phyloP scores from a whole-genome alignment of 2,797 vertebrate genomes.

The Eremophila alpestris region DNA sequence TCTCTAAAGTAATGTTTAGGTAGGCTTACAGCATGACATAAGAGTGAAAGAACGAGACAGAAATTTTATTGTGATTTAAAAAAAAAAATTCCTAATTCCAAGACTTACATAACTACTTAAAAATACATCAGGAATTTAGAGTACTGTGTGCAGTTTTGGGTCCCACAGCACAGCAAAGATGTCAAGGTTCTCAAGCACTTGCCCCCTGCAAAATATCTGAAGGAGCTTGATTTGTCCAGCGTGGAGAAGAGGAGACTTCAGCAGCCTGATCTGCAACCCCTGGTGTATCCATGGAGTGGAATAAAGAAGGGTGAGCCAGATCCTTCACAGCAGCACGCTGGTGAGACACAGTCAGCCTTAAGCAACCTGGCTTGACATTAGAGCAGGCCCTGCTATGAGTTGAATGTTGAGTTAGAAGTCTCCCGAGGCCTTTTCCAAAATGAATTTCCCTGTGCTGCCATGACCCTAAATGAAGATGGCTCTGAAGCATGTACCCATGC shows the following conservation, averaged over 20 bases:
- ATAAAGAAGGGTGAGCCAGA: neutral
- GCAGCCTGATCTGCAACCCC: neutral
- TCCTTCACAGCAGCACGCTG: neutral
- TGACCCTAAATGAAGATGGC: neutral
- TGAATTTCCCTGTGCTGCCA: neutral
- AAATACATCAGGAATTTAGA: neutral
- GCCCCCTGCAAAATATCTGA: neutral
- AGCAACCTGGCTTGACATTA: neutral
- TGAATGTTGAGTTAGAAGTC: neutral
- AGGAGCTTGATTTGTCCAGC: rapidly evolving
- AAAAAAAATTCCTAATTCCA: neutral
- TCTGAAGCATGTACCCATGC: neutral
- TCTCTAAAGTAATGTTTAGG: neutral
- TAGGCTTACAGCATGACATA: neutral
- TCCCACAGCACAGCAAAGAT: neutral
- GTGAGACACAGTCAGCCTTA: neutral
- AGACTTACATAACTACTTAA: neutral
- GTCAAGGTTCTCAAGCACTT: neutral
- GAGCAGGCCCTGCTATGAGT: neutral
- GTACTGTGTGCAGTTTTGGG: neutral
- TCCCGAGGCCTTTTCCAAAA: neutral
- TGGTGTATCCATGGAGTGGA: too few relatives aligned
- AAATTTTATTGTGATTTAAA: neutral
- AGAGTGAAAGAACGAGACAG: neutral
- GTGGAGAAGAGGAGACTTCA: neutral